Evolutionary conservation across 1,140 invertebrate genomes (phyloP).

Genomic region (Lamellibrachia luymesi): DNA sequence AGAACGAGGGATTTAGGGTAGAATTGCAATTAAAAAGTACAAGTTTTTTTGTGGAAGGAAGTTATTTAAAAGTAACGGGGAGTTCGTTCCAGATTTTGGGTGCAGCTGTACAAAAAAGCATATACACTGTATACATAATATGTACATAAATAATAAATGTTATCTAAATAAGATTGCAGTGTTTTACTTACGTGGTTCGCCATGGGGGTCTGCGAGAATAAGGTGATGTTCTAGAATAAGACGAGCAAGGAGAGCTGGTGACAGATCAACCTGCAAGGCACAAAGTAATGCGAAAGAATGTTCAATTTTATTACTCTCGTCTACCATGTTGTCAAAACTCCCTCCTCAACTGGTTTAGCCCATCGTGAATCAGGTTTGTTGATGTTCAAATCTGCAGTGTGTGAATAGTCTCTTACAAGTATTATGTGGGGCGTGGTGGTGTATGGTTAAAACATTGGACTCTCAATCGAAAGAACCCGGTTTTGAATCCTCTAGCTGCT

Average conservation of each 20-base stretch:
- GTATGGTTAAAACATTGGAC: too few relatives aligned
- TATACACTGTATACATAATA: neutral
- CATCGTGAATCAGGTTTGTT: too few relatives aligned
- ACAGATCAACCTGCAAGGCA: constrained; percentile 55
- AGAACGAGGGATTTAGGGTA: too few relatives aligned
- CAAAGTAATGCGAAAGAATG: neutral
- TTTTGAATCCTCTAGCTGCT: too few relatives aligned
- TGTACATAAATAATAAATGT: neutral
- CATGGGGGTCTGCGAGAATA: constrained; percentile 31
- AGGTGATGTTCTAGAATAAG: constrained; percentile 66
- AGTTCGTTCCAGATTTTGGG: too few relatives aligned
- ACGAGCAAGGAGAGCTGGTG: constrained; percentile 68
- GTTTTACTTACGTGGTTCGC: constrained; percentile 26
- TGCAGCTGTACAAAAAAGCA: too few relatives aligned
- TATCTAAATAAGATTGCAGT: neutral
- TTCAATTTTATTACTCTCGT: neutral
- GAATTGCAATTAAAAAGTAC: neutral
- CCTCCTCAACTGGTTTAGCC: too few relatives aligned
- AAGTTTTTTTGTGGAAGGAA: neutral
- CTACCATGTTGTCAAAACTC: neutral
- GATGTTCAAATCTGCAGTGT: too few relatives aligned
- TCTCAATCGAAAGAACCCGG: too few relatives aligned
- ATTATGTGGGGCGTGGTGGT: neutral
- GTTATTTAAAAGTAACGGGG: neutral
- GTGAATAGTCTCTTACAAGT: neutral